Evolutionary conservation across 1,140 invertebrate species (phyloP).

Genomic region (Leptinotarsa texana): DNA sequence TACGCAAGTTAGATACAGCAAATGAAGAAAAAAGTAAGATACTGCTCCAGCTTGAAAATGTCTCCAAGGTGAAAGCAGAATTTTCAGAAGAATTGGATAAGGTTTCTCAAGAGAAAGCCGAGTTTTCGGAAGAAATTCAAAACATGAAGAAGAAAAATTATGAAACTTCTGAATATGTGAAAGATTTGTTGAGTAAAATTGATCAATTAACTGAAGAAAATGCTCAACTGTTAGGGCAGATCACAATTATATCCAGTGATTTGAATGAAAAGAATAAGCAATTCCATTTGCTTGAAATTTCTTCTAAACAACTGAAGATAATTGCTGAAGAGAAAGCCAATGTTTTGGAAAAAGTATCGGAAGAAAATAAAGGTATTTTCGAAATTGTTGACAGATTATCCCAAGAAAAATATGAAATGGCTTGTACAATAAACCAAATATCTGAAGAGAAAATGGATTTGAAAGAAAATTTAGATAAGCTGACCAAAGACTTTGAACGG

Average conservation of each 20-base stretch:
- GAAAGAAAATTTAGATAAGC: conserved; percentile 16
- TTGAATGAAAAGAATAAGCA: conserved; percentile 15
- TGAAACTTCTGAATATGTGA: conserved; percentile 12
- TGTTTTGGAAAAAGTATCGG: conserved; percentile 19
- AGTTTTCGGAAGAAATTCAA: conserved; percentile 24
- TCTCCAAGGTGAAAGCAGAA: conserved; percentile 26
- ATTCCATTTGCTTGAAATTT: conserved; percentile 2
- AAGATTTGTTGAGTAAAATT: conserved; percentile 12
- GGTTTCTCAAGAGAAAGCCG: conserved; percentile 23
- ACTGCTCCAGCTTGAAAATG: conserved; percentile 13
- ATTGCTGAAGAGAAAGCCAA: conserved; percentile 5
- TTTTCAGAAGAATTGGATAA: conserved; percentile 31
- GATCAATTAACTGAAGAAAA: conserved; percentile 17
- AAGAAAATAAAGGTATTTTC: conserved; percentile 25
- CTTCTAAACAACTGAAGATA: not conserved
- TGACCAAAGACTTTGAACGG: conserved; percentile 27
- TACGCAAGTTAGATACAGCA: not conserved
- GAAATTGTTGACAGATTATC: conserved; percentile 25
- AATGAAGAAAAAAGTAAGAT: conserved; percentile 19
- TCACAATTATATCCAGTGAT: conserved; percentile 14
- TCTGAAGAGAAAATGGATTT: conserved; percentile 23
- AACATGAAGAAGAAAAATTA: conserved; percentile 21
- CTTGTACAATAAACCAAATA: not conserved
- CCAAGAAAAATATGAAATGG: conserved; percentile 23
- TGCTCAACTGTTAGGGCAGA: not conserved